Evolutionary conservation across 1,140 invertebrate genomes (phyloP), one percentile per base, ranked within the genome.

Genomic region (Apis dorsata): DNA sequence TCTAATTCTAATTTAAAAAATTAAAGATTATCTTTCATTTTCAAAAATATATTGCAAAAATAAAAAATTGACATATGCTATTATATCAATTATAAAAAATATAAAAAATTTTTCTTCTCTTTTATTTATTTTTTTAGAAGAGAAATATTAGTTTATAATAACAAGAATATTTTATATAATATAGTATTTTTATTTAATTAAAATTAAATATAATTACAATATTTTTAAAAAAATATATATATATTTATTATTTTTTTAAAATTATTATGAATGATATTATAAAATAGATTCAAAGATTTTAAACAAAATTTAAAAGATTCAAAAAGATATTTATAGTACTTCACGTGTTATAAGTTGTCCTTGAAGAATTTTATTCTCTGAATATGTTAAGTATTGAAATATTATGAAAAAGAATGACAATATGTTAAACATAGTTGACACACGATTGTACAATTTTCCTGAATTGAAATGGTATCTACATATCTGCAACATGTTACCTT

Each of bases 361-460:
- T 15, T 24, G 74, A n/a, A 91, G 66, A 75, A 91, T 90, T 80
- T 84, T 91, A n/a, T 83, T 71, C 74, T 90, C 75, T 17, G 66
- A 68, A 19, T 75, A 13, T 62, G 66, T 66, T 57, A 84, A 60
- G 55, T 79, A 55, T 15, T 72, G 19, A 57, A 78, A 70, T 44
- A 81, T 68, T 24, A 83, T 70, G 57, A 34, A 76, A 13, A 84
- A 70, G 34, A 79, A 62, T 53, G 83, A 13, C n/a, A 81, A 70
- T 51, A 59, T 44, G 69, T 62, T 73, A 71, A 79, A 57, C 79
- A 83, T 85, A 70, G 51, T 88, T 70, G 60, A 87, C 13, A 83
- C 75, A 9, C 70, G 60, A 21, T 19, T n/a, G 28, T 49, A 82
- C 75, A 59, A 85, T 88, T 85, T 79, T 63, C 69, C 70, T 76